Evolutionary conservation across 1,140 invertebrate genomes (phyloP), one percentile per base, ranked within the genome.

Genomic region (Drosophila teissieri): DNA sequence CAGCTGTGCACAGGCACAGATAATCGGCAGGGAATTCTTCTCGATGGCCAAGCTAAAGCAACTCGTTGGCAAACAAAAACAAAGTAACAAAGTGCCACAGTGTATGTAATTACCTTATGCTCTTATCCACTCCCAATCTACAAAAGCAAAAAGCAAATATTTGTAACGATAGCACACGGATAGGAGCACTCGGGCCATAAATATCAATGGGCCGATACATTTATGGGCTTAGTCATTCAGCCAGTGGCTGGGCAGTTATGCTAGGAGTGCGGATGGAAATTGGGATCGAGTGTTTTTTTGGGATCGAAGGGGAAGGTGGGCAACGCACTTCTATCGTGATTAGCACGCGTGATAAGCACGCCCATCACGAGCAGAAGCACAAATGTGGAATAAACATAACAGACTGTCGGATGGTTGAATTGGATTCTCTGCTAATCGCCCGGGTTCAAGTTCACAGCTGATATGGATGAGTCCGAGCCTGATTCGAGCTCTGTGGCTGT

Each of bases 101-200:
- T 75, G 63, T 76, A 76, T 75, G 63, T 76, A 76, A 76, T 76
- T 76, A 68, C 72, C 64, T 42, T 54, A 68, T 54, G 48, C 62
- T 76, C 31, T 45, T 76, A 68, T 77, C 73, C 73, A 51, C 11
- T 34, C 63, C 37, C 49, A 77, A 76, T 77, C 73, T 77, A 77
- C 31, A 37, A 76, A 68, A 58, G 64, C 63, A 53, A 37, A 76
- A 68, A 58, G 64, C 63, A 53, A 77, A 77, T 77, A 77, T 77
- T 77, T 77, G 63, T 77, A 77, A 77, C 51, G 74, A 77, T 77
- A 40, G 27, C 46, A 27, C n/a, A 31, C 14, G 27, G 8, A 8
- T 31, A 10, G 48, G 42, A 68, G 52, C 15, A 61, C 60, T 52
- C 37, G 27, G 14, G 60, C 37, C 64, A 68, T 68, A 68, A 68